Evolutionary conservation across 2,113 vertebrate species (phyloP).

Genomic region (Procavia capensis): DNA sequence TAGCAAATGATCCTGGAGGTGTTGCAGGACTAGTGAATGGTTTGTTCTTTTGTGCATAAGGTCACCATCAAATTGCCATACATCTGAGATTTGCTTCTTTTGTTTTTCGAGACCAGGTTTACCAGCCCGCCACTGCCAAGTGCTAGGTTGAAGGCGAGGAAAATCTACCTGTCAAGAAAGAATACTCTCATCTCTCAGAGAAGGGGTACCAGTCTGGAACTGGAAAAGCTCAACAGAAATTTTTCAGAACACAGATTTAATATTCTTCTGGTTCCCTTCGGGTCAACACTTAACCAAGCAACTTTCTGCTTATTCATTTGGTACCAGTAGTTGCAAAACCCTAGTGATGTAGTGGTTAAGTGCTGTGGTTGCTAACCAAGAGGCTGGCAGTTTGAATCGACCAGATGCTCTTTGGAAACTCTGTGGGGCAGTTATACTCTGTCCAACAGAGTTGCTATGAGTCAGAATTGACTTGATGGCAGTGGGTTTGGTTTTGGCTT

Average conservation of each 20-base stretch:
- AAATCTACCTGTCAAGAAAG: not conserved
- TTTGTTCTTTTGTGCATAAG: too few species aligned
- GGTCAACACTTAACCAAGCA: not conserved
- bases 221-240: not conserved
- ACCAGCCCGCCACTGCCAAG: not conserved
- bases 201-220: not conserved
- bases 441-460: too few species aligned
- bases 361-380: too few species aligned
- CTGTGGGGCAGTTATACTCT: too few species aligned
- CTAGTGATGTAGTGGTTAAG: too few species aligned
- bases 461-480: too few species aligned
- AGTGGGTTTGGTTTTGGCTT: too few species aligned
- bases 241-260: not conserved
- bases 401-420: too few species aligned
- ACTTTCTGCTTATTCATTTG: not conserved
- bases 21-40: too few species aligned
- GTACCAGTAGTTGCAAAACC: not conserved
- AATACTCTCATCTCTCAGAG: not conserved
- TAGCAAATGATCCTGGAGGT: too few species aligned
- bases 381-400: too few species aligned
- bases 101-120: not conserved
- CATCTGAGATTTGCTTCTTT: not conserved
- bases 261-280: not conserved
- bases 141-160: not conserved
- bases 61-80: not conserved